These are phyloP conservation scores for Platycheirus rosarum DNA, from an alignment of 2,888 invertebrate species.

Conservation along the genomic window DNA sequence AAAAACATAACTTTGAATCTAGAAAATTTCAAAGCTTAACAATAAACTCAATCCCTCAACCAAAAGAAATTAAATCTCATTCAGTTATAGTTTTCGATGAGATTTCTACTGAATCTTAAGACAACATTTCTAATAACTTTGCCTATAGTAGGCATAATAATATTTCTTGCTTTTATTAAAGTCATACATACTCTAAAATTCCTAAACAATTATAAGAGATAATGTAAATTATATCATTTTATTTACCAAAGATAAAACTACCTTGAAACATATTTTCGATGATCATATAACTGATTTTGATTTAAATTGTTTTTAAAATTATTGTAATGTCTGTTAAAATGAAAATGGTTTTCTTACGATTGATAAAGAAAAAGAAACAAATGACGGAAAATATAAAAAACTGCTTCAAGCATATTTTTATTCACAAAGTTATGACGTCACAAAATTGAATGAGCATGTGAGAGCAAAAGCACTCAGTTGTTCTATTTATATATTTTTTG, in stretches of 20 bases:
- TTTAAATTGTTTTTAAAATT: slow-evolving; percentile 20
- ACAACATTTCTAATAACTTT: slow-evolving; percentile 17
- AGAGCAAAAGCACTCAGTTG: too few species aligned
- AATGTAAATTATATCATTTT: slow-evolving; percentile 40
- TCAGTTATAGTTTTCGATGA: slow-evolving; percentile 31
- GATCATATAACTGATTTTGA: slow-evolving; percentile 26
- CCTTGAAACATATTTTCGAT: slow-evolving; percentile 34
- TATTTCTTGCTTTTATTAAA: too few species aligned
- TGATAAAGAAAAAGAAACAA: slow-evolving; percentile 40
- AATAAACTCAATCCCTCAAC: slow-evolving; percentile 21
- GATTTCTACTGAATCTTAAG: slow-evolving; percentile 24
- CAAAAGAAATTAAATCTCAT: too few species aligned
- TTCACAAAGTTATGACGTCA: slow-evolving; percentile 26
- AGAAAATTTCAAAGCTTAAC: slow-evolving; percentile 24
- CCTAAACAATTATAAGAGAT: slow-evolving; percentile 35
- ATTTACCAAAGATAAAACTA: slow-evolving; percentile 23
- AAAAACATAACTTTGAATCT: slow-evolving; percentile 24
- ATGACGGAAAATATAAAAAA: slow-evolving; percentile 35
- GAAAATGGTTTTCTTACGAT: slow-evolving; percentile 19
- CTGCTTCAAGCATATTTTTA: slow-evolving; percentile 34
- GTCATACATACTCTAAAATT: too few species aligned
- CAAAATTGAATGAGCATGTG: too few species aligned
- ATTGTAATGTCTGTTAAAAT: slow-evolving; percentile 16
- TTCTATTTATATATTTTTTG: too few species aligned
- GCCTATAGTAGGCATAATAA: background rate